These are phyloP conservation scores for Tylochromis polylepis DNA, from an alignment of 2,113 vertebrate genomes.

Conservation along the genomic window DNA sequence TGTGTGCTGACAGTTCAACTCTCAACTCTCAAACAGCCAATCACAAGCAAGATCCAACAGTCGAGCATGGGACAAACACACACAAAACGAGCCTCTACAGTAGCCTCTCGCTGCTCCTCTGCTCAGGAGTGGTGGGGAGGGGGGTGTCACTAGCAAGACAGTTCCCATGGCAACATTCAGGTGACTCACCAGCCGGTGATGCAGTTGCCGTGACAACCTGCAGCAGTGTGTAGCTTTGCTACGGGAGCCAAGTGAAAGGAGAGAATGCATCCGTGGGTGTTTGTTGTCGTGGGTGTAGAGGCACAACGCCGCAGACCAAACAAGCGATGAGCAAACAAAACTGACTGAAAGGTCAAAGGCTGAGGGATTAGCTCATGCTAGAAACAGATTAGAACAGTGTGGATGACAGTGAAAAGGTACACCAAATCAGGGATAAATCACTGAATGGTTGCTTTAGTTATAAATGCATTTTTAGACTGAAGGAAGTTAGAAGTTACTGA, in stretches of 20 bases:
- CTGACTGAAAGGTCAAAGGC: not conserved
- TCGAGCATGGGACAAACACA: not conserved
- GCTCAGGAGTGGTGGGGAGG: not conserved
- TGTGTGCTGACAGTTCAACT: not conserved
- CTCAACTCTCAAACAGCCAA: not conserved
- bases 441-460: not conserved
- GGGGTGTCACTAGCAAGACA: slow-evolving; percentile 43
- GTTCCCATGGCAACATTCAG: slow-evolving; percentile 73
- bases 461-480: not conserved
- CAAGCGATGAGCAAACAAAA: slow-evolving; percentile 4
- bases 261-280: slow-evolving; percentile 32
- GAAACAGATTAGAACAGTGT: not conserved
- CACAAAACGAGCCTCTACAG: not conserved
- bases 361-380: not conserved
- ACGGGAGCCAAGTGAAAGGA: slow-evolving; percentile 17
- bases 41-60: not conserved
- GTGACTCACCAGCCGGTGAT: slow-evolving; percentile 56
- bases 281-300: slow-evolving; percentile 24
- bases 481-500: not conserved
- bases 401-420: not conserved
- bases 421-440: not conserved
- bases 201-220: slow-evolving; percentile 60
- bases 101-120: slow-evolving; percentile 14
- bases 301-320: not conserved
- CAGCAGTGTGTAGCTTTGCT: slow-evolving; percentile 52